Percentiles rank a stretch among this genome's conserved stretches.
Conservation (phyloP, 2,888 invertebrate genomes). For the Leucophenga montana region DNA sequence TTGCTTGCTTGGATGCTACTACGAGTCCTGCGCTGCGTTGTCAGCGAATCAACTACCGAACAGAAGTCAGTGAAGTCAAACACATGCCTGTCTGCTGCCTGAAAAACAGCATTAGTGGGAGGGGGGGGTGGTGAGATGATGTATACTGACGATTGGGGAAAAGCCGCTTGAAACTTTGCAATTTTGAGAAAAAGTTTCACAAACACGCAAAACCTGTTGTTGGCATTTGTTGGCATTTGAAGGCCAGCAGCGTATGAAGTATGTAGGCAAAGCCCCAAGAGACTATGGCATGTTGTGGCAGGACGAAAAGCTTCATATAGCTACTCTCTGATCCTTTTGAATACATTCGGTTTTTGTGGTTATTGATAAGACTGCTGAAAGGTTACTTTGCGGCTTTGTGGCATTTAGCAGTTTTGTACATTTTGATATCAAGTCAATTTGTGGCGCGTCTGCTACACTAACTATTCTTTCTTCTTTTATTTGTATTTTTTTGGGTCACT, state of each 20-base stretch:
- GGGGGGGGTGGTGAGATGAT: too few relatives aligned
- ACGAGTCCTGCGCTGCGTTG: slow-evolving; percentile 1
- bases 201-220: not conserved
- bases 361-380: slow-evolving; percentile 16
- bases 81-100: slow-evolving; percentile 35
- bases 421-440: slow-evolving; percentile 9
- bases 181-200: not conserved
- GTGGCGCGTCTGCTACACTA: not conserved
- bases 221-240: not conserved
- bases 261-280: not conserved
- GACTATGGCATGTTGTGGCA: not conserved
- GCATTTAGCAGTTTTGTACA: not conserved
- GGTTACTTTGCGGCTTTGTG: not conserved
- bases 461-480: not conserved
- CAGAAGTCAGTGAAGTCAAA: slow-evolving; percentile 48
- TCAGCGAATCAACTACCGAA: too few relatives aligned
- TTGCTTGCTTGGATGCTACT: not conserved
- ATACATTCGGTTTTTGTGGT: slow-evolving; percentile 12
- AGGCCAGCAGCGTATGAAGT: not conserved
- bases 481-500: not conserved
- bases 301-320: not conserved
- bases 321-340: not conserved
- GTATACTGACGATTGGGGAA: not conserved
- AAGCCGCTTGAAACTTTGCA: slow-evolving; percentile 20
- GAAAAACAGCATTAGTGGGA: not conserved